Evolutionary conservation across 2,888 invertebrate species (phyloP).

Genomic region (Alitta virens): DNA sequence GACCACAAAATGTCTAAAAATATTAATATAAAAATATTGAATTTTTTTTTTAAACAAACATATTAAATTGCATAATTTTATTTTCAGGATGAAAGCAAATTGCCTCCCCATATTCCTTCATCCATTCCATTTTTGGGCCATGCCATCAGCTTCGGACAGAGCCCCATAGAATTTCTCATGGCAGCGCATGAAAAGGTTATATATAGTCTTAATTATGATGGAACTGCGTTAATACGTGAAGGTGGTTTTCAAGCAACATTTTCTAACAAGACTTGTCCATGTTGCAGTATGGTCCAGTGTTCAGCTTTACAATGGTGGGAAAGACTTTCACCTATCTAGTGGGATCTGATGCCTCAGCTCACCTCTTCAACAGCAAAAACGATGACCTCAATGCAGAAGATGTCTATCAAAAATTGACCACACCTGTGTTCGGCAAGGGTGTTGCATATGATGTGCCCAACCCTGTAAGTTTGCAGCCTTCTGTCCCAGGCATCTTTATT

Average conservation of each 20-base stretch:
- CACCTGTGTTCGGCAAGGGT: constrained; percentile 50
- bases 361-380: constrained; percentile 49
- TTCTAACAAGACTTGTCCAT: too few relatives aligned
- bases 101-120: constrained; percentile 38
- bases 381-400: constrained; percentile 50
- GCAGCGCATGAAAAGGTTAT: constrained; percentile 45
- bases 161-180: constrained; percentile 43
- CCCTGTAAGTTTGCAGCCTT: constrained; percentile 37
- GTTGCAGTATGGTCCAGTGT: constrained; percentile 48
- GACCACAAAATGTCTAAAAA: too few relatives aligned
- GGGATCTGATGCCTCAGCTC: constrained; percentile 40
- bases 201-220: too few relatives aligned
- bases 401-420: constrained; percentile 42
- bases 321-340: constrained; percentile 49
- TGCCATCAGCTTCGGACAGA: constrained; percentile 41
- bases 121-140: constrained; percentile 44
- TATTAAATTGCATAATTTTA: neutral
- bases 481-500: too few relatives aligned
- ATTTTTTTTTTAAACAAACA: too few relatives aligned
- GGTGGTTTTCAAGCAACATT: too few relatives aligned
- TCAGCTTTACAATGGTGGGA: constrained; percentile 51
- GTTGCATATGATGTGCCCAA: constrained; percentile 50
- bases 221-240: too few relatives aligned
- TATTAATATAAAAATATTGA: too few relatives aligned
- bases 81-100: constrained; percentile 1